Evolutionary conservation across 2,113 vertebrate species (phyloP).

Genomic region (Smithornis capensis): DNA sequence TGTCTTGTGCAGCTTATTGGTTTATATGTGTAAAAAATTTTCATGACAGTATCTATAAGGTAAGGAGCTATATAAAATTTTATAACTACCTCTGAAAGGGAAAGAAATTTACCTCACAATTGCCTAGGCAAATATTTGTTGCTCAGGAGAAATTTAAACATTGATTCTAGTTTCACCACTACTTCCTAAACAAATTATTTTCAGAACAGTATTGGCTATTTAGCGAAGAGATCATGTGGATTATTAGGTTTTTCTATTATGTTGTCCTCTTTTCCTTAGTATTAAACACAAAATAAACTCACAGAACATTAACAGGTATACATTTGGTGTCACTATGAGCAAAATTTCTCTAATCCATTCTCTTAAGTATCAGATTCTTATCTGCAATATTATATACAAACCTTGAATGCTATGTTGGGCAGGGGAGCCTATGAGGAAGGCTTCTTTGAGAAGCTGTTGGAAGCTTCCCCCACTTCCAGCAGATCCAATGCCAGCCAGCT

Average conservation of each 20-base stretch:
- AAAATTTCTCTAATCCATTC: neutral
- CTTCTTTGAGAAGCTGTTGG: too few species aligned
- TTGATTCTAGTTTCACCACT: neutral
- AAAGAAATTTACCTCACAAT: neutral
- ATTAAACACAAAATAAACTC: neutral
- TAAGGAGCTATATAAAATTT: neutral
- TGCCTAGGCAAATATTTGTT: neutral
- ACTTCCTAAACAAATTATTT: neutral
- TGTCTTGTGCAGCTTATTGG: neutral
- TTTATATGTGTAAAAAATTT: neutral
- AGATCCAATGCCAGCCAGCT: too few species aligned
- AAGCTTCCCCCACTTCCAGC: too few species aligned
- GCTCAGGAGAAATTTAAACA: neutral
- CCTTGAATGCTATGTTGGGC: too few species aligned
- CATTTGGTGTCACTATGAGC: neutral
- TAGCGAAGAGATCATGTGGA: neutral
- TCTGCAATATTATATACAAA: neutral
- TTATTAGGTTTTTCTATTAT: neutral
- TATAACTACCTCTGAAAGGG: neutral
- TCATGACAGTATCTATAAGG: neutral
- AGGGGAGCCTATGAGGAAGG: too few species aligned
- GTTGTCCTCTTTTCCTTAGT: fast-evolving
- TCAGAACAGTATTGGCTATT: neutral
- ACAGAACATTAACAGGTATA: neutral
- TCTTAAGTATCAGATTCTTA: neutral